A percentile compares a stretch with the other conserved stretches of the same genome.
phyloP scores from a whole-genome alignment of 2,888 invertebrate genomes.

The Thyatira batis region DNA sequence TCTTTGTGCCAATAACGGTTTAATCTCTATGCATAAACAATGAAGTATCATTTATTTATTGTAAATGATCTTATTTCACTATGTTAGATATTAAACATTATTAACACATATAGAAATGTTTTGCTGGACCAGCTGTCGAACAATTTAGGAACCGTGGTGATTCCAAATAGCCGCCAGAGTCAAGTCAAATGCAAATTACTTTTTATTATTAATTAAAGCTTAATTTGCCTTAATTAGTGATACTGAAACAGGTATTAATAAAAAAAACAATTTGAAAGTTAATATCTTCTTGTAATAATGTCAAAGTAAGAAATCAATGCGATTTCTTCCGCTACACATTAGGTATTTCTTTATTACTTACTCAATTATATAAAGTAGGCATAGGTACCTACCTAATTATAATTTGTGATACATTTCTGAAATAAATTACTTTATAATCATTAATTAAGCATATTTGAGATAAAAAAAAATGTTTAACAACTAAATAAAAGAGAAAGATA shows the following conservation, averaged over 20 bases:
- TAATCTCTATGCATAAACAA: constrained; percentile 46
- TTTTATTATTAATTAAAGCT: not conserved
- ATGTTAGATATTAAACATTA: not conserved
- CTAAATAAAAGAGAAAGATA: not conserved
- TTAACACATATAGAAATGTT: not conserved
- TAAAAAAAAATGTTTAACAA: not conserved
- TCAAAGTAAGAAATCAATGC: not conserved
- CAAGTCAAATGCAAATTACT: not conserved
- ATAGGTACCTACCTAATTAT: no score
- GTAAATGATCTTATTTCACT: not conserved
- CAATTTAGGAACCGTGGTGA: not conserved
- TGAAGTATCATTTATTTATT: constrained; percentile 8
- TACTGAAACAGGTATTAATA: not conserved
- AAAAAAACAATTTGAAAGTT: not conserved
- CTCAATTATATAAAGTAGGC: not conserved
- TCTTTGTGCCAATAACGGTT: constrained; percentile 57
- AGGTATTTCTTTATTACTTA: not conserved
- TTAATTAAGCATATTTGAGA: not conserved
- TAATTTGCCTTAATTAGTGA: not conserved
- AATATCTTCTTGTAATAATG: not conserved
- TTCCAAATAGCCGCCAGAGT: not conserved
- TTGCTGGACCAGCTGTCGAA: not conserved
- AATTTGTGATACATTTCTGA: not conserved
- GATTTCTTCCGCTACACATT: not conserved
- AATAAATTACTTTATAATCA: not conserved